A percentile compares a stretch with the other conserved stretches of the same genome.
phyloP scores from a whole-genome alignment of 2,888 invertebrate genomes.

The Subacronicta megacephala region DNA sequence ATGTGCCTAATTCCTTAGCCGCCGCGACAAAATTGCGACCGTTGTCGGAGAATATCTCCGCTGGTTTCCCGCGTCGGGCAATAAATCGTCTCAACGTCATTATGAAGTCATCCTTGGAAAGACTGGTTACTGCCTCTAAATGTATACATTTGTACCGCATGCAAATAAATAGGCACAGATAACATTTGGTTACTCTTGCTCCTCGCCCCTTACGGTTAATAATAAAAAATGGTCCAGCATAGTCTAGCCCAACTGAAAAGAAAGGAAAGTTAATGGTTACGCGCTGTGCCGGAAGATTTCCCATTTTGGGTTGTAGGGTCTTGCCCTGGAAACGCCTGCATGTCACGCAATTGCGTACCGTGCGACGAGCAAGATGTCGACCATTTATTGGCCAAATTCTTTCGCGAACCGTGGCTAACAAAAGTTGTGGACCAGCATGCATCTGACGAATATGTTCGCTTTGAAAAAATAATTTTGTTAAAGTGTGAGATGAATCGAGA shows the following conservation, averaged over 20 bases:
- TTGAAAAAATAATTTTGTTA: not conserved
- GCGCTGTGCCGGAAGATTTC: conserved; percentile 3
- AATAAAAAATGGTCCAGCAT: conserved; percentile 12
- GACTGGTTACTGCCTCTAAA: conserved; percentile 8
- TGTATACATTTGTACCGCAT: conserved; percentile 6
- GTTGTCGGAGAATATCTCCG: conserved; percentile 20
- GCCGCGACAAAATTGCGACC: conserved; percentile 17
- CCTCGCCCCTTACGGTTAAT: conserved; percentile 12
- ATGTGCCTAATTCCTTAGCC: conserved; percentile 9
- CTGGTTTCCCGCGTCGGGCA: conserved; percentile 14
- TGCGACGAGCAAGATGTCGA: conserved; percentile 9
- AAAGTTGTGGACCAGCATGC: not conserved
- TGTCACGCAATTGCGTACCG: conserved; percentile 7
- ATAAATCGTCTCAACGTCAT: conserved; percentile 15
- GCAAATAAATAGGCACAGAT: not conserved
- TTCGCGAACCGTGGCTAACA: not conserved
- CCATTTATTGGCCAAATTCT: conserved; percentile 21
- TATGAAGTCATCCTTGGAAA: conserved; percentile 9
- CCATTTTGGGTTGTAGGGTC: conserved; percentile 10
- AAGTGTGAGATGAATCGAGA: not conserved
- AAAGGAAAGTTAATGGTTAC: conserved; percentile 5
- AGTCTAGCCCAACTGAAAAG: conserved; percentile 9
- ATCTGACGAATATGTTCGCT: not conserved
- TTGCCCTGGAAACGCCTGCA: conserved; percentile 7
- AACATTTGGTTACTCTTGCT: not conserved